Conservation (phyloP, 92 coral and sea anemone species). For the Bergia puertoricense region DNA sequence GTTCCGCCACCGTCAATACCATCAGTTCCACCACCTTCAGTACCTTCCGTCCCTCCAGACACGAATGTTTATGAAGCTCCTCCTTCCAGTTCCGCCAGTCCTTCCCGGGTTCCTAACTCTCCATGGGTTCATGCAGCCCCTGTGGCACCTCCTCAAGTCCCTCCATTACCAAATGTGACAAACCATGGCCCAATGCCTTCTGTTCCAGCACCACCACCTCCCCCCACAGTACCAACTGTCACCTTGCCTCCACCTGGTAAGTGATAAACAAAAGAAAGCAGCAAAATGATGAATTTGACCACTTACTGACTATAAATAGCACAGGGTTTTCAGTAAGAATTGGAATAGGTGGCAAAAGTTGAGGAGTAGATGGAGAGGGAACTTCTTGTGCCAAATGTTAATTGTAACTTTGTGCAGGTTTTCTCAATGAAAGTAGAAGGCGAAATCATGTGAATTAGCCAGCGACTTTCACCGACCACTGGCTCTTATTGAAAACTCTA, state of each 20-base stretch:
- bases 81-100: conserved; percentile 42
- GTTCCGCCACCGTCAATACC: conserved; percentile 72
- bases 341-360: too few relatives aligned
- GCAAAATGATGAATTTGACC: too few relatives aligned
- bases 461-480: too few relatives aligned
- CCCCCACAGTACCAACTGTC: conserved; percentile 74
- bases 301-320: too few relatives aligned
- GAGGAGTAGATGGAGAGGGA: too few relatives aligned
- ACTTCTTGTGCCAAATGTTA: too few relatives aligned
- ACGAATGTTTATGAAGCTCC: conserved; percentile 60
- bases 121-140: conserved; percentile 38
- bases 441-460: too few relatives aligned
- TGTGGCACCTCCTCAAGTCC: conserved; percentile 40
- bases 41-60: conserved; percentile 82
- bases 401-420: too few relatives aligned
- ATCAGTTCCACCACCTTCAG: conserved; percentile 89
- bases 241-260: conserved; percentile 40
- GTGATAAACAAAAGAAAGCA: neutral
- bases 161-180: conserved; percentile 48
- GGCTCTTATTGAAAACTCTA: too few relatives aligned
- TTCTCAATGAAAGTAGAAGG: too few relatives aligned
- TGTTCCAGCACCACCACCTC: conserved; percentile 71
- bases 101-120: conserved; percentile 63
- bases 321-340: too few relatives aligned
- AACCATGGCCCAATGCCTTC: conserved; percentile 55